A percentile compares a stretch with the other conserved stretches of the same genome.
Conservation (phyloP, 2,888 invertebrate genomes). For the Tryphoninae sp. region DNA sequence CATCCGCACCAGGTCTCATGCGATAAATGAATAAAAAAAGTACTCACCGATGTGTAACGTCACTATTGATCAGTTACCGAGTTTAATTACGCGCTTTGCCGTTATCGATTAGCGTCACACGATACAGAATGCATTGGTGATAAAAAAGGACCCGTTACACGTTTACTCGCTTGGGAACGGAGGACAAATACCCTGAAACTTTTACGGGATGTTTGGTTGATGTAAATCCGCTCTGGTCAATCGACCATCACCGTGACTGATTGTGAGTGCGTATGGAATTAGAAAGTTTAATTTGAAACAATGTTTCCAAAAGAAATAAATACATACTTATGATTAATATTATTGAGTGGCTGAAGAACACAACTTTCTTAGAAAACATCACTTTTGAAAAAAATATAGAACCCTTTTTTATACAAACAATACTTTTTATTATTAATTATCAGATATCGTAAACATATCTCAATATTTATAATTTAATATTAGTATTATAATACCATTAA, state of each 20-base stretch:
- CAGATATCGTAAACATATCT: no score
- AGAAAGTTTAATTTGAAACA: background rate
- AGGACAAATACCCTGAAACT: constrained; percentile 28
- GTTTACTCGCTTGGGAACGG: constrained; percentile 21
- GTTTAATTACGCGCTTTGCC: constrained; percentile 28
- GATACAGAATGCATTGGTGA: constrained; percentile 13
- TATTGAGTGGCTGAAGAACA: no score
- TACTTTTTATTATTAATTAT: no score
- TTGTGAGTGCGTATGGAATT: background rate
- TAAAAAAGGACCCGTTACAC: constrained; percentile 1
- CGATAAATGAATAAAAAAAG: constrained; percentile 6
- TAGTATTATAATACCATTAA: no score
- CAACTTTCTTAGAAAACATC: no score
- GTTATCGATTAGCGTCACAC: constrained; percentile 7
- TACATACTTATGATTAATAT: background rate
- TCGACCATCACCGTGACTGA: constrained; percentile 10
- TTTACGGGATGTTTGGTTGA: constrained; percentile 28
- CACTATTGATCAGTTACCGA: constrained; percentile 7
- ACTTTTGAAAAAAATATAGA: no score
- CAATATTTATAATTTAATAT: no score
- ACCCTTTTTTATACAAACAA: no score
- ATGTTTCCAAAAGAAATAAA: background rate
- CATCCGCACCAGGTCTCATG: background rate
- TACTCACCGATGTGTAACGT: constrained; percentile 5
- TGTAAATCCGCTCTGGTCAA: constrained; percentile 25